phyloP scores from a whole-genome alignment of 1,140 invertebrate species.

The Elysia chlorotica region DNA sequence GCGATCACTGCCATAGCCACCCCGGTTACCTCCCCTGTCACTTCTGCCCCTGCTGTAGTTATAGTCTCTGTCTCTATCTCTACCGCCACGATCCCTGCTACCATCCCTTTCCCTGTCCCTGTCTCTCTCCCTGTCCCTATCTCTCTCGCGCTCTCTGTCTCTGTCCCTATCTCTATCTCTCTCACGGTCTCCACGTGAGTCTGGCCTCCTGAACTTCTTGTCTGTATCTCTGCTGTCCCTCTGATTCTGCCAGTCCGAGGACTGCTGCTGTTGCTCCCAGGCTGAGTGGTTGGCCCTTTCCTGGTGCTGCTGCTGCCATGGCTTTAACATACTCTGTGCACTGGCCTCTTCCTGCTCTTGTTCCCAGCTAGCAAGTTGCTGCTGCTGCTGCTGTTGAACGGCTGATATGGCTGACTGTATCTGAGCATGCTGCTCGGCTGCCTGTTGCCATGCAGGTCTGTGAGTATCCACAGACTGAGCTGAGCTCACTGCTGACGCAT shows the following conservation, averaged over 20 bases:
- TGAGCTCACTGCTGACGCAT: too few relatives aligned
- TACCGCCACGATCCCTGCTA: background rate
- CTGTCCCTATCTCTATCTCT: conserved; percentile 14
- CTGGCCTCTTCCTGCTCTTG: conserved; percentile 8
- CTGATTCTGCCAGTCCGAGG: background rate
- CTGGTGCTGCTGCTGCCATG: conserved; percentile 9
- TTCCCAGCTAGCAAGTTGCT: conserved; percentile 16
- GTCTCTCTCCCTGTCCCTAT: conserved; percentile 22
- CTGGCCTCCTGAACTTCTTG: background rate
- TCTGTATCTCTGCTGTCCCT: background rate
- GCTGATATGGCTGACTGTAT: conserved; percentile 9
- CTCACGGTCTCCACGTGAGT: too few relatives aligned
- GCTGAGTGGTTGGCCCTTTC: background rate
- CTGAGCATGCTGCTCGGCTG: conserved; percentile 3
- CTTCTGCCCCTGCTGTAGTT: background rate
- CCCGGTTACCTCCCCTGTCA: background rate
- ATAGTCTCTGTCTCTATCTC: conserved; percentile 6
- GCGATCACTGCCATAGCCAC: background rate
- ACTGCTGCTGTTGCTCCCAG: too few relatives aligned
- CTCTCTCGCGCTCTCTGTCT: conserved; percentile 16
- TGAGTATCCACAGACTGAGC: conserved; percentile 1
- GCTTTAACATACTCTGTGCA: background rate
- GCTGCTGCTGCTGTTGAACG: conserved; percentile 1
- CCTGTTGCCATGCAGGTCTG: conserved; percentile 7
- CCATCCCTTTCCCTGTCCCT: conserved; percentile 17